Conservation (phyloP, 1,140 invertebrate genomes). For the Cepaea nemoralis region DNA sequence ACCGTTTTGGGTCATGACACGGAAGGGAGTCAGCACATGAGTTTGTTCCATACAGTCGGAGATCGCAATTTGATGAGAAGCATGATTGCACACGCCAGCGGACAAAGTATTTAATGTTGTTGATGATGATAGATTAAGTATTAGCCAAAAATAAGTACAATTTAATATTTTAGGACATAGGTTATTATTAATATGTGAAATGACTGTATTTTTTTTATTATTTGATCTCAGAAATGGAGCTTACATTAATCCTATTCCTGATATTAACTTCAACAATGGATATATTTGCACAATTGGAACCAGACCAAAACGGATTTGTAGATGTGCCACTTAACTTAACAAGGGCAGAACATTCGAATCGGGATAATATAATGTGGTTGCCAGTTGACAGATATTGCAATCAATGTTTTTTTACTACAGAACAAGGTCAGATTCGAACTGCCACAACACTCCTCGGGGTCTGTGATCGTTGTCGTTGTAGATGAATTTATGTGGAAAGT, state of each 20-base stretch:
- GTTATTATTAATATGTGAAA: too few relatives aligned
- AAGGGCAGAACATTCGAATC: neutral
- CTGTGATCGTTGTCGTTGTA: neutral
- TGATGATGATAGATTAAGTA: too few relatives aligned
- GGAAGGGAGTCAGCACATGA: too few relatives aligned
- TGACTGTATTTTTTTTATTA: neutral
- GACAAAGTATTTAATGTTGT: too few relatives aligned
- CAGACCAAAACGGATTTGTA: neutral
- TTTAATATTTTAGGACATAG: too few relatives aligned
- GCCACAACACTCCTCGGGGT: neutral
- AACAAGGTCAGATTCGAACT: neutral
- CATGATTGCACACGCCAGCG: too few relatives aligned
- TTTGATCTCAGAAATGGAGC: neutral
- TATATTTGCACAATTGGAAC: neutral
- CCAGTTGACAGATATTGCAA: neutral
- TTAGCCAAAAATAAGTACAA: too few relatives aligned
- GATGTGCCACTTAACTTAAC: neutral
- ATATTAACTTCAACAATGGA: neutral
- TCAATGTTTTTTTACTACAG: neutral
- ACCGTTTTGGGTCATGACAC: too few relatives aligned
- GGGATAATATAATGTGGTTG: neutral
- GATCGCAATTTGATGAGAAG: too few relatives aligned
- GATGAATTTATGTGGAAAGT: neutral
- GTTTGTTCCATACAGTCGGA: too few relatives aligned
- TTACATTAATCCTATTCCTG: neutral